phyloP scores from a whole-genome alignment of 23 tunicate species.

The Styela plicata region DNA sequence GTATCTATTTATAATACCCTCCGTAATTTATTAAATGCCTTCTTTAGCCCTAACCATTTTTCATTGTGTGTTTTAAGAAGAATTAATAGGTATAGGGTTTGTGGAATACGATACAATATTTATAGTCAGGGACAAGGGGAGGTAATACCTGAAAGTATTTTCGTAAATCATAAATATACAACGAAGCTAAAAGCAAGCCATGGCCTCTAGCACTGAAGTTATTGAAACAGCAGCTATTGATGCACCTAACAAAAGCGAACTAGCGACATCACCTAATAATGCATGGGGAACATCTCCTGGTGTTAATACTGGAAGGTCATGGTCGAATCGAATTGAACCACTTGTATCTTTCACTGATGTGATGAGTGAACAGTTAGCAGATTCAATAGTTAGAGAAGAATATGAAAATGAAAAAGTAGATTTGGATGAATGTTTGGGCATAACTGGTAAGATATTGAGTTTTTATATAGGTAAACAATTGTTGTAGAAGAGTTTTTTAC shows the following conservation, averaged over 20 bases:
- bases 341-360: conserved; percentile 62
- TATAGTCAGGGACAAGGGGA: too few species aligned
- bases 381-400: conserved; percentile 27
- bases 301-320: background rate
- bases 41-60: too few species aligned
- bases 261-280: background rate
- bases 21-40: too few species aligned
- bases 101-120: too few species aligned
- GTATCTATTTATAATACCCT: too few species aligned
- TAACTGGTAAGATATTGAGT: background rate
- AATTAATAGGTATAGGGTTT: too few species aligned
- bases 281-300: background rate
- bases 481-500: too few species aligned
- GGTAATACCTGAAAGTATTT: too few species aligned
- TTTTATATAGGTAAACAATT: too few species aligned
- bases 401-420: background rate
- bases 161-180: too few species aligned
- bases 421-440: background rate
- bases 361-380: conserved; percentile 91
- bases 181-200: too few species aligned
- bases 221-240: background rate
- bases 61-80: too few species aligned
- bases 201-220: background rate
- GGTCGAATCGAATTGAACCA: background rate
- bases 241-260: background rate